phyloP scores from a whole-genome alignment of 64 coral and sea anemone species.

The Dendronephthya gigantea region DNA sequence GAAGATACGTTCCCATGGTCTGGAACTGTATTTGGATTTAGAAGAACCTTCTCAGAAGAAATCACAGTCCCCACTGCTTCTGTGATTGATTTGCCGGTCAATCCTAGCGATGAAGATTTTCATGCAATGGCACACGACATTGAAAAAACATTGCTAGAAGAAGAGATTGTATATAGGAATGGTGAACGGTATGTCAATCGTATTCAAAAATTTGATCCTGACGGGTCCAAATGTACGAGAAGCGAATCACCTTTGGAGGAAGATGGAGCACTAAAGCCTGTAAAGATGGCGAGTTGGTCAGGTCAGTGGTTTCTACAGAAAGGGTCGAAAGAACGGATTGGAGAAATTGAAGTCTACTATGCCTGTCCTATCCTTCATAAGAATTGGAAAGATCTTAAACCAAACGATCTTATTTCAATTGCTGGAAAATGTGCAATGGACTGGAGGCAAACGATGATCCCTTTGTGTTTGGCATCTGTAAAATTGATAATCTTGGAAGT shows the following conservation, averaged over 20 bases:
- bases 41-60: constrained; percentile 1
- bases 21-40: background rate
- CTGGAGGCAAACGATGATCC: background rate
- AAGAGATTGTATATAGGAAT: background rate
- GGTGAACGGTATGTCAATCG: background rate
- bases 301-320: background rate
- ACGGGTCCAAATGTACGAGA: background rate
- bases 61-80: background rate
- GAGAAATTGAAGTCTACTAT: background rate
- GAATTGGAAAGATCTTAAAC: background rate
- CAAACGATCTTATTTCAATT: background rate
- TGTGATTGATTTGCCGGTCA: background rate
- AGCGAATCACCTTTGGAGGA: background rate
- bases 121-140: background rate
- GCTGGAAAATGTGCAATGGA: background rate
- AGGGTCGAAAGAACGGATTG: background rate
- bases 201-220: background rate
- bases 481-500: background rate
- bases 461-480: background rate
- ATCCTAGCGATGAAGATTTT: background rate
- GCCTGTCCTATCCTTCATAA: background rate
- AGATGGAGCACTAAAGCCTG: background rate
- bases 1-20: background rate
- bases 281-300: background rate
- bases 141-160: background rate